phyloP scores from a whole-genome alignment of 1,140 invertebrate genomes.

The Himalopsyche phryganea region DNA sequence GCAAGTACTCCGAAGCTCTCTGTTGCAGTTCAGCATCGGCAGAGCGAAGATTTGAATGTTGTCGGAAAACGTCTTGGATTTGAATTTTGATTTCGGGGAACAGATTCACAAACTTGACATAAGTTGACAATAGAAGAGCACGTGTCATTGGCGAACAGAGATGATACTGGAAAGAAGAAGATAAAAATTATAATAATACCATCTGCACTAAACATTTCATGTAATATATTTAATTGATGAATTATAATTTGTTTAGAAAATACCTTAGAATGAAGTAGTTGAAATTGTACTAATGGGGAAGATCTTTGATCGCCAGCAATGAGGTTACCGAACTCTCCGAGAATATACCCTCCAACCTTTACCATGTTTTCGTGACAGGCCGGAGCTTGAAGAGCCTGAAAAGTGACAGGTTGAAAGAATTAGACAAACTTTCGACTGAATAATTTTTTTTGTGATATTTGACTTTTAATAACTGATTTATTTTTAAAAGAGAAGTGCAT shows the following conservation, averaged over 20 bases:
- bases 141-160: slow-evolving; percentile 95
- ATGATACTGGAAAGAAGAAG: slow-evolving; percentile 70
- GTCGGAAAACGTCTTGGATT: slow-evolving; percentile 94
- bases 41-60: slow-evolving; percentile 94
- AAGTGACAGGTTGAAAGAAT: background rate
- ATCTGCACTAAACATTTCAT: too few species aligned
- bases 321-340: slow-evolving; percentile 99
- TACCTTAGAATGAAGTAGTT: slow-evolving; percentile 93
- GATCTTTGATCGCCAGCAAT: slow-evolving; percentile 98
- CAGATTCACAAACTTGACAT: slow-evolving; percentile 99
- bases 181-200: background rate
- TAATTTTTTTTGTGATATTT: background rate
- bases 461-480: background rate
- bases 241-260: too few species aligned
- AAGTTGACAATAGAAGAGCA: slow-evolving; percentile 94
- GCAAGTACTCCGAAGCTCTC: slow-evolving; percentile 95
- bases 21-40: slow-evolving; percentile 99
- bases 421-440: background rate
- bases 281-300: slow-evolving; percentile 93
- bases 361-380: slow-evolving; percentile 99
- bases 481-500: slow-evolving; percentile 4
- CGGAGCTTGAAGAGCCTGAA: slow-evolving; percentile 88
- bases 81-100: slow-evolving; percentile 97
- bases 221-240: too few species aligned
- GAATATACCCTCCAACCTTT: slow-evolving; percentile 98